phyloP scores from a whole-genome alignment of 2,797 vertebrate species.

The Chiroxiphia lanceolata region DNA sequence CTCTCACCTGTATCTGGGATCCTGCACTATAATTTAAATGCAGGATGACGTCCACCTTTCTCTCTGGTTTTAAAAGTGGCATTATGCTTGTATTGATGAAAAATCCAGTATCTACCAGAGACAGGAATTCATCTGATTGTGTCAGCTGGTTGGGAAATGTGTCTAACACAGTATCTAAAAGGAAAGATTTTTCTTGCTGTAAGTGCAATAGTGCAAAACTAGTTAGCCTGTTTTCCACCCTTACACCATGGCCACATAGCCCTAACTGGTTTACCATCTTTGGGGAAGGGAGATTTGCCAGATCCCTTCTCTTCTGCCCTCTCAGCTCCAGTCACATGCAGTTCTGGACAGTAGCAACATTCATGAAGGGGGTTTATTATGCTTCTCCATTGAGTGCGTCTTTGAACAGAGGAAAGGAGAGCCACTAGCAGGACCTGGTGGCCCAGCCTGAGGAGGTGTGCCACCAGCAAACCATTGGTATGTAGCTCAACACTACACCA shows the following conservation, averaged over 20 bases:
- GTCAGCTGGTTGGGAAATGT: slow-evolving; percentile 84
- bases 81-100: slow-evolving; percentile 82
- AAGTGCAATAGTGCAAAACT: not conserved
- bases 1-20: slow-evolving; percentile 72
- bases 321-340: not conserved
- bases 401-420: not conserved
- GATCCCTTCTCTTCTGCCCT: not conserved
- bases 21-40: slow-evolving; percentile 79
- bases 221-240: not conserved
- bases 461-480: not conserved
- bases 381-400: accelerated
- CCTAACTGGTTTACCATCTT: not conserved
- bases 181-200: not conserved
- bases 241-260: not conserved
- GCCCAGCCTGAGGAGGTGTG: not conserved
- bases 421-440: not conserved
- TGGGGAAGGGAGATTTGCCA: not conserved
- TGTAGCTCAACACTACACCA: accelerated
- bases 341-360: not conserved
- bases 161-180: slow-evolving; percentile 82
- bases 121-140: slow-evolving; percentile 71
- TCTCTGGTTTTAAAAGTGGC: slow-evolving; percentile 79
- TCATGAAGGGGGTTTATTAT: not conserved
- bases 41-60: slow-evolving; percentile 82
- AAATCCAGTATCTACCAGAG: slow-evolving; percentile 83